Conservation (phyloP, 2,113 vertebrate species). For the Pachypanchax playfairii region DNA sequence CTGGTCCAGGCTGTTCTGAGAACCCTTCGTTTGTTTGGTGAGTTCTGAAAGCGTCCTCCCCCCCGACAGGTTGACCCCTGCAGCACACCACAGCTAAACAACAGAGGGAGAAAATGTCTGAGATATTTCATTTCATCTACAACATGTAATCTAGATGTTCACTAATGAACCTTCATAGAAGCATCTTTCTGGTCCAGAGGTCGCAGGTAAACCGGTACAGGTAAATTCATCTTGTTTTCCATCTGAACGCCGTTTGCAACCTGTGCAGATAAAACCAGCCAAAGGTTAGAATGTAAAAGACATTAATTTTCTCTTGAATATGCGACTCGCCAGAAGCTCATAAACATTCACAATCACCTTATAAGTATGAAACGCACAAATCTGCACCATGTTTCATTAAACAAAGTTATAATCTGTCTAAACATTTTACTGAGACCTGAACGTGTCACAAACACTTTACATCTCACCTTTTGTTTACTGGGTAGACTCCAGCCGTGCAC, state of each 20-base stretch:
- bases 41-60: slow-evolving; percentile 77
- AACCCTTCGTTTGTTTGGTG: slow-evolving; percentile 77
- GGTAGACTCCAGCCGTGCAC: slow-evolving; percentile 97
- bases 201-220: slow-evolving; percentile 93
- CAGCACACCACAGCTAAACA: slow-evolving; percentile 92
- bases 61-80: slow-evolving; percentile 90
- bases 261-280: slow-evolving; percentile 20
- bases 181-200: slow-evolving; percentile 95
- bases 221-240: slow-evolving; percentile 92
- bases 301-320: too few relatives aligned
- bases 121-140: neutral
- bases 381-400: too few relatives aligned
- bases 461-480: slow-evolving; percentile 92
- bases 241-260: slow-evolving; percentile 84
- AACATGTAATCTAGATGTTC: neutral
- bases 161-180: slow-evolving; percentile 89
- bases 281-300: too few relatives aligned
- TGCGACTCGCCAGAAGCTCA: too few relatives aligned
- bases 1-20: slow-evolving; percentile 83
- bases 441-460: neutral
- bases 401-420: too few relatives aligned
- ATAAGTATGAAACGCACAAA: too few relatives aligned
- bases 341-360: too few relatives aligned
- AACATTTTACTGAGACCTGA: too few relatives aligned
- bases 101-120: neutral